Conservation (phyloP, 2,888 invertebrate species). For the Diogma glabrata region DNA sequence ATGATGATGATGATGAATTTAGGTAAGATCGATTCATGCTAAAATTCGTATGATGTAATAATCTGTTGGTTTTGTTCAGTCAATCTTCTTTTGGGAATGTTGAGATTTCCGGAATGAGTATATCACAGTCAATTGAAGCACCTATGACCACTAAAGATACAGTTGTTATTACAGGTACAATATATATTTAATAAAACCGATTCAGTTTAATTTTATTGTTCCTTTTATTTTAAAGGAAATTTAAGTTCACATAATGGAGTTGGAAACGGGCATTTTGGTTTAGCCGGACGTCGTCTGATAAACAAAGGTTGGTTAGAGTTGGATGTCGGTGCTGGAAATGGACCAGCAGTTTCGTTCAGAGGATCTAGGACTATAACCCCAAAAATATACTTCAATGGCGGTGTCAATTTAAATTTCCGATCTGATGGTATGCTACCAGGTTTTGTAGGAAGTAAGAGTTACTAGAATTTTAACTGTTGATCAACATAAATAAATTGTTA, state of each 20-base stretch:
- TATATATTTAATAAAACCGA: no score
- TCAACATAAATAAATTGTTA: constrained; percentile 5
- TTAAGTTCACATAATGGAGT: constrained; percentile 80
- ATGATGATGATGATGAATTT: constrained; percentile 53
- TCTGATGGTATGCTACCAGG: constrained; percentile 66
- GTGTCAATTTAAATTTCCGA: constrained; percentile 63
- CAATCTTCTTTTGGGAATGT: constrained; percentile 54
- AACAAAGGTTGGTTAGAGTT: constrained; percentile 82
- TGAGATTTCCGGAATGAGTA: constrained; percentile 87
- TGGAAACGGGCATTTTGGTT: constrained; percentile 37
- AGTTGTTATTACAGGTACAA: constrained; percentile 68
- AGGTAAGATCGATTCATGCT: constrained; percentile 16
- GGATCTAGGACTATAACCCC: constrained; percentile 64
- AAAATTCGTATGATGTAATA: not conserved
- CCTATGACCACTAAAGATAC: constrained; percentile 81
- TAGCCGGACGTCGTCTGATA: constrained; percentile 43
- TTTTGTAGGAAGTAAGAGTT: constrained; percentile 64
- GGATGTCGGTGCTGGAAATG: constrained; percentile 76
- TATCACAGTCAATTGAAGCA: constrained; percentile 86
- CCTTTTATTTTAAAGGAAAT: no score
- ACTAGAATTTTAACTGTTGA: no score
- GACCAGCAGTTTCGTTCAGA: constrained; percentile 65
- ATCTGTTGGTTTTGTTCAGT: no score
- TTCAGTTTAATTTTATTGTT: no score
- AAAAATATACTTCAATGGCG: constrained; percentile 64